Evolutionary conservation across 1,140 invertebrate genomes (phyloP), one percentile per base, ranked within the genome.

Genomic region (Odontomachus brunneus): DNA sequence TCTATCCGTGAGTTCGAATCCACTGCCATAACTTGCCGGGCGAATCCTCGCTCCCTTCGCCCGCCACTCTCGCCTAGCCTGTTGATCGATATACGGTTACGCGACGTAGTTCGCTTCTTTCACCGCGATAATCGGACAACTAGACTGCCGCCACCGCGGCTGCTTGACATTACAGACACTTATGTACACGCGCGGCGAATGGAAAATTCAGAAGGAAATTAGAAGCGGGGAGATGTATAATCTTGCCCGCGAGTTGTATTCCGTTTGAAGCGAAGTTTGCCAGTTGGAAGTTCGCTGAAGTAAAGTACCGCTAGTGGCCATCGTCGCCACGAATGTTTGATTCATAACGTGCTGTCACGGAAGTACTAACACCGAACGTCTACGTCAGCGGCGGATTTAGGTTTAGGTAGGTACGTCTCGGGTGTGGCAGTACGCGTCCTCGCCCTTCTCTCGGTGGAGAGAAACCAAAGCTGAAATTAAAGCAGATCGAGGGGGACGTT

Each of bases 11-110:
- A 69, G 33, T 69, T 71, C 60, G 33, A n/a, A 38, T 38, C 7
- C 51, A n/a, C 49, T 78, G 53, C 14, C 12, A 51, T 57, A 69
- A 48, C 33, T 80, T 44, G 51, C 17, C 19, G 53, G 26, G 19
- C 22, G 48, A 5, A 29, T n/a, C 7, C 19, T 33, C 17, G 14
- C 17, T 62, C 24, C 5, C 5, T 33, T 5, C 5, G 2, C 5
- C 29, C 5, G 2, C 2, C 29, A 5, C 29, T 33, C 5, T 5
- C 29, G 29, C 5, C 29, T 5, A 44, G 1, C 9, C 29, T 5
- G 19, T 65, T 49, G 59, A 17, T 49, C 24, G 14, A 75, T 63
- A 44, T 7, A 11, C 38, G 9, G 9, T 19, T 65, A 38, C 26
- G 17, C 9, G 33, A 17, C 19, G 19, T 19, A 53, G 22, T 55